phyloP scores from a whole-genome alignment of 2,113 vertebrate genomes.

The Erinaceus europaeus region DNA sequence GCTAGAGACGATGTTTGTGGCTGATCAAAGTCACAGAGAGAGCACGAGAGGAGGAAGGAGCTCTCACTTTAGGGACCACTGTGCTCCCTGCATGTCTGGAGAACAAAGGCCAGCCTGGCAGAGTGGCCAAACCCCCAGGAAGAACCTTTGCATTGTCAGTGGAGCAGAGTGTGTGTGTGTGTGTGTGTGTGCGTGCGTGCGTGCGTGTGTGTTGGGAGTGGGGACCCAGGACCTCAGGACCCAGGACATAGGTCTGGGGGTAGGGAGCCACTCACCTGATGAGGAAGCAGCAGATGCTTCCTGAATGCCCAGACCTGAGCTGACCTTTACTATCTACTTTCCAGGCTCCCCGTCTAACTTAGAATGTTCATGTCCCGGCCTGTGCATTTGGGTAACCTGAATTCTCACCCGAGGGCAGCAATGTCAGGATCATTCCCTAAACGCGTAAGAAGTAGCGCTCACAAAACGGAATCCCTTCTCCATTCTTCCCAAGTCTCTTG shows the following conservation, averaged over 20 bases:
- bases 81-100: neutral
- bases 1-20: neutral
- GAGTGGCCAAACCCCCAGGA: neutral
- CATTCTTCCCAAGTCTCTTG: neutral
- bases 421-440: neutral
- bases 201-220: no score
- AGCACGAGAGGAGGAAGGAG: neutral
- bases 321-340: neutral
- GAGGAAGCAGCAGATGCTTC: neutral
- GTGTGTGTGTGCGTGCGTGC: no score
- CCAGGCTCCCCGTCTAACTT: neutral
- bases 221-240: neutral
- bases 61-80: neutral
- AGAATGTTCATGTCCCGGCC: neutral
- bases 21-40: neutral
- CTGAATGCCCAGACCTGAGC: neutral
- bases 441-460: neutral
- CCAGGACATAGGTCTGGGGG: neutral
- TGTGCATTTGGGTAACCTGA: neutral
- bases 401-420: neutral
- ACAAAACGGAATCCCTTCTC: neutral
- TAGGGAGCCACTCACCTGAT: neutral
- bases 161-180: neutral
- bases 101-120: neutral
- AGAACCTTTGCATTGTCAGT: neutral